Conservation (phyloP, 1,140 invertebrate genomes). For the Trichogramma pretiosum region DNA sequence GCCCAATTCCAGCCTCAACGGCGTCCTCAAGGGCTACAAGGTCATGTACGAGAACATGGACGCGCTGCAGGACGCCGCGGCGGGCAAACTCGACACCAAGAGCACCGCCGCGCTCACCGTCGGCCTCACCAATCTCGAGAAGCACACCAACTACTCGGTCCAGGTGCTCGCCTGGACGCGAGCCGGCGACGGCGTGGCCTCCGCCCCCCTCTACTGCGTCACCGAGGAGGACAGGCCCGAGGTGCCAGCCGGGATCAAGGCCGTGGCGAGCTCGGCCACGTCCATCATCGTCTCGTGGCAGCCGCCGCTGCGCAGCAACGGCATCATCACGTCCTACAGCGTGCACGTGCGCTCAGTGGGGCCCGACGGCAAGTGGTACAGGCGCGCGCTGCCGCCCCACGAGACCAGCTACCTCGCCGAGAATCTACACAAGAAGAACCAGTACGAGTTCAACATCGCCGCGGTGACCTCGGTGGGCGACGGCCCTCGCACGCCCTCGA, state of each 20-base stretch:
- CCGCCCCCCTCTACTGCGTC: slow-evolving; percentile 73
- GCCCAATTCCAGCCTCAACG: slow-evolving; percentile 70
- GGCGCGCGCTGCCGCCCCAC: slow-evolving; percentile 36
- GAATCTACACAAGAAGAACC: slow-evolving; percentile 45
- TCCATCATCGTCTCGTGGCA: slow-evolving; percentile 81
- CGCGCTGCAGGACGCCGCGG: slow-evolving; percentile 30
- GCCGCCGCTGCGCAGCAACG: slow-evolving; percentile 50
- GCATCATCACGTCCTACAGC: slow-evolving; percentile 50
- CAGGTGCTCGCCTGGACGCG: slow-evolving; percentile 79
- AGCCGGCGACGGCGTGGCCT: slow-evolving; percentile 79
- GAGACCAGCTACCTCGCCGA: slow-evolving; percentile 46
- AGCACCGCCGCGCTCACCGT: slow-evolving; percentile 60
- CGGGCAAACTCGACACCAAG: slow-evolving; percentile 48
- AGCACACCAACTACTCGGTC: slow-evolving; percentile 91
- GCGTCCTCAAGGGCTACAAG: slow-evolving; percentile 80
- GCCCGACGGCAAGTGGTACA: slow-evolving; percentile 39
- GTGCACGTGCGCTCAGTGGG: slow-evolving; percentile 37
- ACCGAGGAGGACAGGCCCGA: slow-evolving; percentile 89
- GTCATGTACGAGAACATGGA: slow-evolving; percentile 59
- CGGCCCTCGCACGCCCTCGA: slow-evolving; percentile 65
- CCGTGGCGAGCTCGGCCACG: slow-evolving; percentile 69
- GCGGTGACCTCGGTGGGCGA: slow-evolving; percentile 74
- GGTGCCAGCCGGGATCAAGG: slow-evolving; percentile 79
- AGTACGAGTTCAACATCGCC: slow-evolving; percentile 58
- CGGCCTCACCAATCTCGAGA: slow-evolving; percentile 58